phyloP scores from a whole-genome alignment of 2,888 invertebrate species.

The Epistrophella euchroma region DNA sequence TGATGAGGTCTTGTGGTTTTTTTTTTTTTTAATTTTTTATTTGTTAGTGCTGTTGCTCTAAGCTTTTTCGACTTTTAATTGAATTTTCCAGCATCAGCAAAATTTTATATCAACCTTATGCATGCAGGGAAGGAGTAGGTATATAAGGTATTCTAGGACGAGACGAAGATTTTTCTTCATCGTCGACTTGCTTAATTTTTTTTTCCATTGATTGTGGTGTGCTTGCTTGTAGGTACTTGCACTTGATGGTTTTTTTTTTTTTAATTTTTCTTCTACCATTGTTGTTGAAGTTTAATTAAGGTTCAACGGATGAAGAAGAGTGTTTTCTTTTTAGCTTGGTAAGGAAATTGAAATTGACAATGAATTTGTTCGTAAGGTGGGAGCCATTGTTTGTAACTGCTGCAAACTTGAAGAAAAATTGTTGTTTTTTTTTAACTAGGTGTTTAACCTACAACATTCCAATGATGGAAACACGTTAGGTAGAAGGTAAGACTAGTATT shows the following conservation, averaged over 20 bases:
- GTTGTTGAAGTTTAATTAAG: conserved; percentile 59
- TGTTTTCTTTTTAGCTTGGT: not conserved
- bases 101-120: conserved; percentile 1
- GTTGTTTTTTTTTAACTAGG: not conserved
- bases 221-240: not conserved
- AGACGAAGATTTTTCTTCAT: conserved; percentile 7
- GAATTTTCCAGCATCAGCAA: conserved; percentile 49
- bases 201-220: not conserved
- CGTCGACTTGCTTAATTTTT: not conserved
- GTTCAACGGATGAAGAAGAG: conserved; percentile 37
- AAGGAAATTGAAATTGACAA: conserved; percentile 40
- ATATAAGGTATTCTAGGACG: conserved; percentile 8
- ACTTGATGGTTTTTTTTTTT: not conserved
- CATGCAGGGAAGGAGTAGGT: not conserved
- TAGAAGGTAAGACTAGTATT: not conserved
- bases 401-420: not conserved
- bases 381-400: conserved; percentile 2
- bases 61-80: conserved; percentile 50
- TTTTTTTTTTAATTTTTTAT: conserved; percentile 11
- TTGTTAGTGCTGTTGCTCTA: conserved; percentile 15
- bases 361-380: conserved; percentile 32
- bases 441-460: not conserved
- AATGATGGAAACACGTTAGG: not conserved
- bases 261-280: conserved; percentile 15
- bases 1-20: conserved; percentile 44